Conservation (phyloP, 2,888 invertebrate species). For the Polyommatus icarus region DNA sequence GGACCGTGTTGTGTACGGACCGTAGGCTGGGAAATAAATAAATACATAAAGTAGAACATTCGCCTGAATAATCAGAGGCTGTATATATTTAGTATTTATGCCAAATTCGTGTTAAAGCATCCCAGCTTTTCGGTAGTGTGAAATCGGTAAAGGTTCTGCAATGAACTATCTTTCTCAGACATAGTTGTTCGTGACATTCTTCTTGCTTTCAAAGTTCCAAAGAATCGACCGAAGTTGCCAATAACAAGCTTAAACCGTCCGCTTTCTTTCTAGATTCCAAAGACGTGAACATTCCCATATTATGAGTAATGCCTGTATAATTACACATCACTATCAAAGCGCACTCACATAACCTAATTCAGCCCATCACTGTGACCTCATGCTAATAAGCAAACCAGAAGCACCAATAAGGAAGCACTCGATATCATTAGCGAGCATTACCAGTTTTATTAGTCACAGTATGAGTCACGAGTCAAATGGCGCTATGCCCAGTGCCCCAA, state of each 20-base stretch:
- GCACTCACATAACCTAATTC: not conserved
- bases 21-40: not conserved
- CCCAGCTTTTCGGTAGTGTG: too few species aligned
- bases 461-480: slow-evolving; percentile 8
- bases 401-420: slow-evolving; percentile 22
- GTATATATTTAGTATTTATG: not conserved
- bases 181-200: too few species aligned
- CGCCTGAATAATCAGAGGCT: not conserved
- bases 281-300: not conserved
- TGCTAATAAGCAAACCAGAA: slow-evolving; percentile 2
- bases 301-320: not conserved
- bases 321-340: not conserved
- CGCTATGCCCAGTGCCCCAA: not conserved
- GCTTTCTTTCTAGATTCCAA: not conserved
- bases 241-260: not conserved
- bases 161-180: too few species aligned
- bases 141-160: too few species aligned
- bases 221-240: not conserved
- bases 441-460: slow-evolving; percentile 18
- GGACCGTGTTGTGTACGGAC: slow-evolving; percentile 4
- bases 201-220: not conserved
- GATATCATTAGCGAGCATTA: slow-evolving; percentile 15
- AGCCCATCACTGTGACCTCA: not conserved
- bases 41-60: not conserved
- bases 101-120: not conserved